Conservation (phyloP, 2,888 invertebrate species). For the Amblyjoppa fuscipennis region DNA sequence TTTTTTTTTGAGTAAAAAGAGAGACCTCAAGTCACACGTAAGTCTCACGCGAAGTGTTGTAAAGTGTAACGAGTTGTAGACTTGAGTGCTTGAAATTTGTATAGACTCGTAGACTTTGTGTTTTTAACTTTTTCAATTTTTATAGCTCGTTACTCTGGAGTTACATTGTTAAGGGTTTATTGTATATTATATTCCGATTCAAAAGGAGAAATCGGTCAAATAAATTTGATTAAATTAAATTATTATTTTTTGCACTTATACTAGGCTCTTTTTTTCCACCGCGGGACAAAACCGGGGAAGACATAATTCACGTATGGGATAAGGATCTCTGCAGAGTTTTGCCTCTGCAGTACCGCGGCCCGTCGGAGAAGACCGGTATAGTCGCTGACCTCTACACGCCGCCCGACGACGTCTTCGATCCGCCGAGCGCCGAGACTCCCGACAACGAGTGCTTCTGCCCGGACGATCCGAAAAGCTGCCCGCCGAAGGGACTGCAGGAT, state of each 20-base stretch:
- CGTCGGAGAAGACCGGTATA: slow-evolving; percentile 91
- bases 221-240: too few species aligned
- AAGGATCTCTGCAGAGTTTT: slow-evolving; percentile 94
- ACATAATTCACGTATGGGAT: slow-evolving; percentile 92
- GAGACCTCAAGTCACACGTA: too few species aligned
- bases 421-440: slow-evolving; percentile 86
- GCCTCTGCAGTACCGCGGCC: slow-evolving; percentile 90
- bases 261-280: slow-evolving; percentile 94
- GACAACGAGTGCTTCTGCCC: slow-evolving; percentile 91
- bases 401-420: slow-evolving; percentile 88
- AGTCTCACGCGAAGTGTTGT: too few species aligned
- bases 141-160: too few species aligned
- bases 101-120: too few species aligned
- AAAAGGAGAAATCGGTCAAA: too few species aligned
- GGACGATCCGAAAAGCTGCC: slow-evolving; percentile 89
- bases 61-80: too few species aligned
- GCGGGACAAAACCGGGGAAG: slow-evolving; percentile 87
- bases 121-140: too few species aligned
- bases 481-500: slow-evolving; percentile 92
- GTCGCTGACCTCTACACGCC: slow-evolving; percentile 91
- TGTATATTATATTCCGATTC: too few species aligned
- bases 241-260: background rate
- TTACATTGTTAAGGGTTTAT: too few species aligned
- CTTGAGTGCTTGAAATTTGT: too few species aligned
- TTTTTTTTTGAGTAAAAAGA: too few species aligned